phyloP scores from a whole-genome alignment of 2,888 invertebrate species.

The Tineola bisselliella region DNA sequence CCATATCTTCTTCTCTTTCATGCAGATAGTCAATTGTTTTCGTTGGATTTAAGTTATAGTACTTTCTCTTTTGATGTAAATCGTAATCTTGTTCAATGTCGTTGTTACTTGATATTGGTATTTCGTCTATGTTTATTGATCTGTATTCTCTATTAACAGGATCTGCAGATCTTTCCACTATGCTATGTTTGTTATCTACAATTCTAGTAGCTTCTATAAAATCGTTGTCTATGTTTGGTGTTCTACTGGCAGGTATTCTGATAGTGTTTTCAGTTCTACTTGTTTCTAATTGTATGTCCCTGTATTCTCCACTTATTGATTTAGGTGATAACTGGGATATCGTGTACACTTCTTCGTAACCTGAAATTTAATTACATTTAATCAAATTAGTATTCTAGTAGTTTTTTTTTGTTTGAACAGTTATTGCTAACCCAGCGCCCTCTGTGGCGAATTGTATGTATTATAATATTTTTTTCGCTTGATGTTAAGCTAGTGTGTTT shows the following conservation, averaged over 20 bases:
- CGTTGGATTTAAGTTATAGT: slow-evolving; percentile 66
- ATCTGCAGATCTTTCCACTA: slow-evolving; percentile 66
- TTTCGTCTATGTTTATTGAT: slow-evolving; percentile 65
- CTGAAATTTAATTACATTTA: slow-evolving; percentile 43
- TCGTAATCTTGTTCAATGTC: slow-evolving; percentile 68
- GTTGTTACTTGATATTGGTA: slow-evolving; percentile 64
- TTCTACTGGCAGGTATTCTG: slow-evolving; percentile 50
- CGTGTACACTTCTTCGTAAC: slow-evolving; percentile 63
- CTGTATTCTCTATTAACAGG: slow-evolving; percentile 51
- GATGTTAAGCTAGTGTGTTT: too few species aligned
- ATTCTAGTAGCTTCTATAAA: slow-evolving; percentile 19
- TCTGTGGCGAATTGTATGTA: too few species aligned
- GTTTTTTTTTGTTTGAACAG: too few species aligned
- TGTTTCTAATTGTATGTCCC: slow-evolving; percentile 33
- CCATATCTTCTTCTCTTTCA: slow-evolving; percentile 42
- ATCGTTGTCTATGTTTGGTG: slow-evolving; percentile 25
- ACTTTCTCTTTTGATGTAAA: slow-evolving; percentile 58
- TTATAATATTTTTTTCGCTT: too few species aligned
- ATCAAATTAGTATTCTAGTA: too few species aligned
- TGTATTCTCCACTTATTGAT: slow-evolving; percentile 48
- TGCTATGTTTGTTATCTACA: slow-evolving; percentile 36
- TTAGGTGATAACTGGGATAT: slow-evolving; percentile 78
- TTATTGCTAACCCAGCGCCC: too few species aligned
- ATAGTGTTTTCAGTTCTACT: slow-evolving; percentile 41
- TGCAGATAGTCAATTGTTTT: slow-evolving; percentile 48